A percentile compares a stretch with the other conserved stretches of the same genome.
These are phyloP conservation scores for Heliconius hermathena DNA, from an alignment of 1,140 invertebrate species.

Conservation along the genomic window DNA sequence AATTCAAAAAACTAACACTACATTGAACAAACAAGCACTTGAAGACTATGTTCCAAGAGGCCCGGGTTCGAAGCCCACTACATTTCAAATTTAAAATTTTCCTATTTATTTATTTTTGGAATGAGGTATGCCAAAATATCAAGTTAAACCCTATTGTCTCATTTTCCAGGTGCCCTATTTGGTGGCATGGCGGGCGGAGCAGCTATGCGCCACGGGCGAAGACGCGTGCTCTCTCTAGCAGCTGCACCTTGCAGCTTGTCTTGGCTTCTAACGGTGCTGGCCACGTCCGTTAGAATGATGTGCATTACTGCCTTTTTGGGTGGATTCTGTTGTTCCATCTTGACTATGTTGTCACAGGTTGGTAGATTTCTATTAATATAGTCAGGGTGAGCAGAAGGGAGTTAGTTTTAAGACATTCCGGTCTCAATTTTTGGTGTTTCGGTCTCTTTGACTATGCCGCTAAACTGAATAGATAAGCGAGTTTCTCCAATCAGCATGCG, in stretches of 20 bases:
- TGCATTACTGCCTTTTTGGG: conserved; percentile 91
- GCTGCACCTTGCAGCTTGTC: conserved; percentile 89
- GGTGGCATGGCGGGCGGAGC: conserved; percentile 91
- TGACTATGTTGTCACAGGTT: conserved; percentile 91
- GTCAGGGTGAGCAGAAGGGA: background rate
- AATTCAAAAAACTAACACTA: too few relatives aligned
- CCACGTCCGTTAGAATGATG: conserved; percentile 89
- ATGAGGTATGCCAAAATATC: too few relatives aligned
- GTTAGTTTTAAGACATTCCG: too few relatives aligned
- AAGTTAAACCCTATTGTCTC: background rate
- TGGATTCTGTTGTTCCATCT: conserved; percentile 91
- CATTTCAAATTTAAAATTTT: too few relatives aligned
- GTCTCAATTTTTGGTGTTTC: too few relatives aligned
- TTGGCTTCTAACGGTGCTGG: conserved; percentile 90
- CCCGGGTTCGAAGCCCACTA: too few relatives aligned
- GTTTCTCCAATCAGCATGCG: too few relatives aligned
- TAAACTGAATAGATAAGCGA: too few relatives aligned
- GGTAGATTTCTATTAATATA: background rate
- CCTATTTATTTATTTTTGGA: too few relatives aligned
- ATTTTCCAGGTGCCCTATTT: conserved; percentile 85
- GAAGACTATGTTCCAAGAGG: too few relatives aligned
- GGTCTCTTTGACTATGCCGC: too few relatives aligned
- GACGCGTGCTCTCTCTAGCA: conserved; percentile 87
- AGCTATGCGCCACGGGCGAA: conserved; percentile 89
- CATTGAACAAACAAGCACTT: too few relatives aligned